These are phyloP conservation scores for Ichneumon xanthorius DNA, from an alignment of 2,888 invertebrate species.

Conservation along the genomic window DNA sequence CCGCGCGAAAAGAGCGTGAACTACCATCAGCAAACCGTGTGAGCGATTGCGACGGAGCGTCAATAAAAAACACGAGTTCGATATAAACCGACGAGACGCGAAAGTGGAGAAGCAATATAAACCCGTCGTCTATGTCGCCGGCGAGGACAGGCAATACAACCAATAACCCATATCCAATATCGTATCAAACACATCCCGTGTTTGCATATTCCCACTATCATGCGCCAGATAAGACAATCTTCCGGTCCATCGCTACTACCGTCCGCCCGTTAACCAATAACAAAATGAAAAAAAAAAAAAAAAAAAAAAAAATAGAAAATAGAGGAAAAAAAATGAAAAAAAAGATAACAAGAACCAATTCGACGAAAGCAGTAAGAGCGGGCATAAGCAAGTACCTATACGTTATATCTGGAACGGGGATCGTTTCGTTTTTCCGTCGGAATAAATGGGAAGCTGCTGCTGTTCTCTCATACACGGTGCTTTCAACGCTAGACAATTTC, in stretches of 20 bases:
- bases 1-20: neutral
- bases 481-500: slow-evolving; percentile 66
- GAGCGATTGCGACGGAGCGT: slow-evolving; percentile 43
- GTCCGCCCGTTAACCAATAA: neutral
- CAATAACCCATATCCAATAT: slow-evolving; percentile 52
- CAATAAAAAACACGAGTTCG: slow-evolving; percentile 38
- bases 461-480: slow-evolving; percentile 56
- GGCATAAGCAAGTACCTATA: slow-evolving; percentile 37
- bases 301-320: neutral
- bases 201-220: slow-evolving; percentile 56
- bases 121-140: neutral
- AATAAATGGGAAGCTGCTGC: slow-evolving; percentile 58
- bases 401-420: slow-evolving; percentile 62
- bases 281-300: neutral
- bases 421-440: slow-evolving; percentile 61
- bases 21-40: neutral
- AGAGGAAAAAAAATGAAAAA: neutral
- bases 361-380: slow-evolving; percentile 17
- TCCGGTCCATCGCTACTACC: neutral
- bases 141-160: slow-evolving; percentile 48
- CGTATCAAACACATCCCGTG: slow-evolving; percentile 55
- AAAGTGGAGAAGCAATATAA: slow-evolving; percentile 39
- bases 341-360: slow-evolving; percentile 12
- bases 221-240: slow-evolving; percentile 22
- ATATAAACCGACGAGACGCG: slow-evolving; percentile 14